Conservation (phyloP, 2,888 invertebrate species). For the Globia sparganii region DNA sequence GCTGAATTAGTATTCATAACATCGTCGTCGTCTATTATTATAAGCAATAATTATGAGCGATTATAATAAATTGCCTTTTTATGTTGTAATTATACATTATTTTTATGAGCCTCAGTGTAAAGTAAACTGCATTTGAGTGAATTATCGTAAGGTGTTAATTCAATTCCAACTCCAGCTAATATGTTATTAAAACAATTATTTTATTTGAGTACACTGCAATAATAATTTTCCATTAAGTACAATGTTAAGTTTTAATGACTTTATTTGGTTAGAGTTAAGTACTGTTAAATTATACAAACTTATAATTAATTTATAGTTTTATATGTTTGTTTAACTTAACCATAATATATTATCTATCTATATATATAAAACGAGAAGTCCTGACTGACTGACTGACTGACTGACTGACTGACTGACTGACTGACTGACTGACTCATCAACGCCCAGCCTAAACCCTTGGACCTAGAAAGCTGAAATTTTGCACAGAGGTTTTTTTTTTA, state of each 20-base stretch:
- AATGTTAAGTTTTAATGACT: background rate
- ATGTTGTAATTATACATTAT: conserved; percentile 28
- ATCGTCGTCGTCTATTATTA: conserved; percentile 12
- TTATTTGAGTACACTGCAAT: conserved; percentile 2
- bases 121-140: conserved; percentile 16
- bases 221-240: background rate
- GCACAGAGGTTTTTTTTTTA: too few species aligned
- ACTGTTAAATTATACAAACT: too few species aligned
- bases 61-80: conserved; percentile 39
- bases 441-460: too few species aligned
- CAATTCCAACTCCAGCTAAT: conserved; percentile 22
- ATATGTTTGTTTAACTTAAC: background rate
- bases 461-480: too few species aligned
- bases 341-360: too few species aligned
- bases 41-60: conserved; percentile 49
- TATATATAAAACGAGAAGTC: too few species aligned
- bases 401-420: too few species aligned
- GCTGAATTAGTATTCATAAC: conserved; percentile 55
- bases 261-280: background rate
- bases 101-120: conserved; percentile 4
- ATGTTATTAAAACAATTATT: conserved; percentile 21
- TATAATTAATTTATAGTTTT: too few species aligned
- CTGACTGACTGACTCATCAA: too few species aligned
- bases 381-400: too few species aligned
- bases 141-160: conserved; percentile 42